Base-by-base conservation (phyloP, 1,140 invertebrate genomes). In the Eufriesea mexicana region DNA sequence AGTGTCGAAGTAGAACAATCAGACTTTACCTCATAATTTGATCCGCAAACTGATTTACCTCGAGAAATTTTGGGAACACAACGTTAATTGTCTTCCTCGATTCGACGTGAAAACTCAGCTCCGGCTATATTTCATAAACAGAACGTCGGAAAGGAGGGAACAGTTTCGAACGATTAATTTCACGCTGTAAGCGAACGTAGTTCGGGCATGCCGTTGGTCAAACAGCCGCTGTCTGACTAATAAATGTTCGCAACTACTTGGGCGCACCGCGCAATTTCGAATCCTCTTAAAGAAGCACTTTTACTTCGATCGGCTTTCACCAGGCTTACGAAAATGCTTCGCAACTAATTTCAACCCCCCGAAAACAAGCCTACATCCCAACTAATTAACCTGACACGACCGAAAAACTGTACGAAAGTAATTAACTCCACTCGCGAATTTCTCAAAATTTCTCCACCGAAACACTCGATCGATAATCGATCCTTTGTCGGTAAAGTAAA, bases 281-380 rank as follows among this genome's bases (percentile, higher is more conserved):
- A 79, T 70, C 78, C 68, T 51, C 68, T 51, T 73, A 64, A 20
- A 4, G 0, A n/a, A 25, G 55, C 28, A 64, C 23, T 80, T 74
- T 54, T 18, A 42, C 55, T 20, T 20, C 28, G 20, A 49, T 61
- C 57, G 28, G 28, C 70, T 74, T 74, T 73, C 2, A 20, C 35
- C 18, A 49, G 25, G 25, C 55, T 61, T 80, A 25, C 47, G 28
- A 74, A 64, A 54, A 54, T n/a, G 12, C 25, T 28, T 25, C 2
- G 23, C 59, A 0, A 25, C 25, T 25, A 28, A 9, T 80, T 73
- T 45, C 35, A 18, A 28, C 23, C 54, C 35, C 23, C 54, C n/a
- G 18, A n/a, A 47, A 59, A 12, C 9, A 18, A 28, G n/a, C 45
- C n/a, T 9, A 2, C 20, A 8, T 8, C 2, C 0, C 16, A 18